Conservation (phyloP, 2,888 invertebrate genomes). For the Adela reaumurella region DNA sequence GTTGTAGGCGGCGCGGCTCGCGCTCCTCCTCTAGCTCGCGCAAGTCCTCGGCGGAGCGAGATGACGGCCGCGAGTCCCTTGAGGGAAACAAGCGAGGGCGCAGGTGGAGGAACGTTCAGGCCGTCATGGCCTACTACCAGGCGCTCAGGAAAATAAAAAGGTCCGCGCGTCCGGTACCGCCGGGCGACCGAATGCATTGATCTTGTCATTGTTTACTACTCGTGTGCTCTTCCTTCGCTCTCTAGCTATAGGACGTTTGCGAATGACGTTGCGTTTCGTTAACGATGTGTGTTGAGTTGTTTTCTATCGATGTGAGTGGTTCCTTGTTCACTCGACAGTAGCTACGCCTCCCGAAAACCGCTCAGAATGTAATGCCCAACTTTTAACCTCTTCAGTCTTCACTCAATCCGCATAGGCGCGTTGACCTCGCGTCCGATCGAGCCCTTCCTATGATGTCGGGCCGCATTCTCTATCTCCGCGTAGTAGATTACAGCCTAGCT, state of each 20-base stretch:
- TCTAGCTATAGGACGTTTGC: neutral
- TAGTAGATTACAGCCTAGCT: too few relatives aligned
- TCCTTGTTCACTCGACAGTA: too few relatives aligned
- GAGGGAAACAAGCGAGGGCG: slow-evolving; percentile 50
- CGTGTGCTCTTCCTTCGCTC: neutral
- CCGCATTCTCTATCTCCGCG: too few relatives aligned
- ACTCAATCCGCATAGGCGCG: too few relatives aligned
- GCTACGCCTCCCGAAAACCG: too few relatives aligned
- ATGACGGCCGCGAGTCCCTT: slow-evolving; percentile 17
- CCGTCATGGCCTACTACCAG: slow-evolving; percentile 87
- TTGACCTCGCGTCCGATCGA: too few relatives aligned
- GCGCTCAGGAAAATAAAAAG: slow-evolving; percentile 88
- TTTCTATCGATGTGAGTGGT: neutral
- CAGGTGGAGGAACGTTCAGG: slow-evolving; percentile 84
- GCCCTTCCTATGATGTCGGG: too few relatives aligned
- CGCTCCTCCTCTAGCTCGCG: slow-evolving; percentile 46
- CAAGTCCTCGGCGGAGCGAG: slow-evolving; percentile 40
- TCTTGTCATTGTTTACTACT: neutral
- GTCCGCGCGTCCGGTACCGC: slow-evolving; percentile 40
- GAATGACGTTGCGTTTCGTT: neutral
- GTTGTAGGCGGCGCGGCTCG: slow-evolving; percentile 42
- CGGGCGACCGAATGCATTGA: neutral
- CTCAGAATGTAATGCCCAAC: too few relatives aligned
- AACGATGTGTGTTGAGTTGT: neutral
- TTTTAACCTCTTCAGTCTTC: too few relatives aligned